phyloP scores from a whole-genome alignment of 2,888 invertebrate genomes.

The Trissolcus brochymenae region DNA sequence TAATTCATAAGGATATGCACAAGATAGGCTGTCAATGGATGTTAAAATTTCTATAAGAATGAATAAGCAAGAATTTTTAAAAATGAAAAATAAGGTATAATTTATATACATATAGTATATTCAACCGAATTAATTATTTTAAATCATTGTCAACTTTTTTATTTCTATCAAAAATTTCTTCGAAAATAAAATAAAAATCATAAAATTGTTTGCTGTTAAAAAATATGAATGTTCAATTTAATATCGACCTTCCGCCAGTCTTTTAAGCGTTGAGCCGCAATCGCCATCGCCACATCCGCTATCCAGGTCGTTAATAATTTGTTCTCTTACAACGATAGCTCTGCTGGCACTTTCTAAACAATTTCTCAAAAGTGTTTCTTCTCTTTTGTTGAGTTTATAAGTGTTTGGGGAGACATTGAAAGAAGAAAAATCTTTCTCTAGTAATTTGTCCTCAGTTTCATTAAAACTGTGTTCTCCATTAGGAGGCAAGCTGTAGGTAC shows the following conservation, averaged over 20 bases:
- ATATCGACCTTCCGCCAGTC: conserved; percentile 78
- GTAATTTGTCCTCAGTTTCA: conserved; percentile 29
- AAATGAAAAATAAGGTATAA: too few relatives aligned
- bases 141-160: too few relatives aligned
- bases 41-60: neutral
- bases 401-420: neutral
- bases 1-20: conserved; percentile 74
- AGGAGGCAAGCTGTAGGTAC: conserved; percentile 72
- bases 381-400: conserved; percentile 57
- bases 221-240: too few relatives aligned
- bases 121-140: too few relatives aligned
- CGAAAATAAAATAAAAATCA: too few relatives aligned
- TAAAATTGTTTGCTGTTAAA: too few relatives aligned
- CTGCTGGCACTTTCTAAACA: conserved; percentile 75
- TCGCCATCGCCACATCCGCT: conserved; percentile 82
- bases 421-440: conserved; percentile 51
- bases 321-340: conserved; percentile 65
- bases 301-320: conserved; percentile 77
- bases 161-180: too few relatives aligned
- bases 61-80: too few relatives aligned
- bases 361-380: conserved; percentile 65
- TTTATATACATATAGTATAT: too few relatives aligned
- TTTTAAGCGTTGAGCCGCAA: conserved; percentile 79
- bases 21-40: conserved; percentile 59
- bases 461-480: neutral